phyloP scores from a whole-genome alignment of 2,888 invertebrate species.

The Isotomurus palustris region DNA sequence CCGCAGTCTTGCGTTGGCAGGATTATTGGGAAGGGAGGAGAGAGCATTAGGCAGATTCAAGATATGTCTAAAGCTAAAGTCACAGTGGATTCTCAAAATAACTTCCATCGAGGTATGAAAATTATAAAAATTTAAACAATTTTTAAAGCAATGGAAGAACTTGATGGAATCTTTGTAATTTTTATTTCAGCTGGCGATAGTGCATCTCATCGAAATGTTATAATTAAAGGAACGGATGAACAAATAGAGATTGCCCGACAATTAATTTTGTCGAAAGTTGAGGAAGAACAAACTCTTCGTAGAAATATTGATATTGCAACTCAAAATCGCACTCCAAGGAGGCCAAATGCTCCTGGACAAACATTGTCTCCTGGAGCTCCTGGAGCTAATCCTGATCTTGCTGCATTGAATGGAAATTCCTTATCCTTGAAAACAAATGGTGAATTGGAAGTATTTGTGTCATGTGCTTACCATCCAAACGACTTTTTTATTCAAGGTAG shows the following conservation, averaged over 20 bases:
- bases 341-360: not conserved
- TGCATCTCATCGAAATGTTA: conserved; percentile 45
- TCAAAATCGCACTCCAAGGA: conserved; percentile 13
- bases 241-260: conserved; percentile 69
- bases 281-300: conserved; percentile 54
- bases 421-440: conserved; percentile 52
- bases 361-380: conserved; percentile 9
- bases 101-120: conserved; percentile 19
- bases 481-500: conserved; percentile 79
- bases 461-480: conserved; percentile 72
- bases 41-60: conserved; percentile 66
- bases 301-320: conserved; percentile 50
- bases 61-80: conserved; percentile 69
- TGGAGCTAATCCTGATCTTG: not conserved
- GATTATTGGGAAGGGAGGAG: conserved; percentile 72
- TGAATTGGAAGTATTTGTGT: conserved; percentile 77
- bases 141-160: conserved; percentile 32
- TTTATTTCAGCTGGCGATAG: conserved; percentile 12
- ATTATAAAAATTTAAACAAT: conserved; percentile 27
- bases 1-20: conserved; percentile 54
- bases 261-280: conserved; percentile 66
- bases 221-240: conserved; percentile 63
- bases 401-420: conserved; percentile 13
- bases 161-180: not conserved
- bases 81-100: conserved; percentile 54